phyloP scores from a whole-genome alignment of 2,797 vertebrate species.

The Gymnoscopelus microlampas region DNA sequence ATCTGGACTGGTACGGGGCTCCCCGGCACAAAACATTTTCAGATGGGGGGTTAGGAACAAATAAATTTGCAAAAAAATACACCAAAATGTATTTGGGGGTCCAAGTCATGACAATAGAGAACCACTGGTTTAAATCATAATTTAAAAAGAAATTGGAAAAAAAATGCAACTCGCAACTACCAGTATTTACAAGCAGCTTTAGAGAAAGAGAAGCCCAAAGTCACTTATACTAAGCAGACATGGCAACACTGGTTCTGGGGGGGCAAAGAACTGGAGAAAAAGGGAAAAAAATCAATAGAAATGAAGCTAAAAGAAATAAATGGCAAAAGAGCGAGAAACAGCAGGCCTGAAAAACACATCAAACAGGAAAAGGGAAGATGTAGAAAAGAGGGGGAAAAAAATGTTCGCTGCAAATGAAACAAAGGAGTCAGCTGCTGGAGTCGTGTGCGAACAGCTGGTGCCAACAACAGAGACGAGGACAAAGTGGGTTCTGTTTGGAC shows the following conservation, averaged over 20 bases:
- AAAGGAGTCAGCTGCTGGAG: slow-evolving; percentile 85
- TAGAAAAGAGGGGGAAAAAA: slow-evolving; percentile 64
- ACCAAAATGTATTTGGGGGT: no score
- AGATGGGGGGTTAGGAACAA: no score
- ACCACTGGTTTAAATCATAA: no score
- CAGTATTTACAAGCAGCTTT: background rate
- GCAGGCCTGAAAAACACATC: slow-evolving; percentile 64
- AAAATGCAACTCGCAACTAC: no score
- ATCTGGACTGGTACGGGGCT: no score
- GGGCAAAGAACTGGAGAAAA: slow-evolving; percentile 58
- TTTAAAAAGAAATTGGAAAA: no score
- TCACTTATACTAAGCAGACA: no score
- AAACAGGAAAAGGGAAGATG: slow-evolving; percentile 63
- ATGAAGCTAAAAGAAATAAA: slow-evolving; percentile 57
- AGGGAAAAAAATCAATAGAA: slow-evolving; percentile 53
- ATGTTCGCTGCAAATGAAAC: slow-evolving; percentile 71
- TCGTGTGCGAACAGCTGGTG: slow-evolving; percentile 82
- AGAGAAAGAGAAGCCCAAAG: background rate
- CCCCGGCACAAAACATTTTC: no score
- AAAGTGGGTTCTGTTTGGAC: slow-evolving; percentile 84
- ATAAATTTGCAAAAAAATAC: no score
- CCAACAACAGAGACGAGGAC: slow-evolving; percentile 81
- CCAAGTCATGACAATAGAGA: no score
- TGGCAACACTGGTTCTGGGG: background rate
- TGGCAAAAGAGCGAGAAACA: slow-evolving; percentile 49